phyloP scores from a whole-genome alignment of 2,888 invertebrate genomes.

The Chrysina gloriosa region DNA sequence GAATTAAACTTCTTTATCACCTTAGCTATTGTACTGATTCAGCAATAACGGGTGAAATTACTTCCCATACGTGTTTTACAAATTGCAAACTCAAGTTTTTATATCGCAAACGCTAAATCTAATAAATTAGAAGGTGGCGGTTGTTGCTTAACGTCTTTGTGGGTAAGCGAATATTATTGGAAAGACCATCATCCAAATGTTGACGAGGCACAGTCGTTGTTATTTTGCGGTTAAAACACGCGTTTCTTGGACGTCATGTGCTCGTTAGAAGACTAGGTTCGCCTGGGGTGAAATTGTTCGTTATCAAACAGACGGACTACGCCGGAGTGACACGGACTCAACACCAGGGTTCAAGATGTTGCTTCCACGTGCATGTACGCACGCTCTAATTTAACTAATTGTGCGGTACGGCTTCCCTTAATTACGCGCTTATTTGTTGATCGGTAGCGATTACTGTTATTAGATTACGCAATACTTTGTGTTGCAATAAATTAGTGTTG shows the following conservation, averaged over 20 bases:
- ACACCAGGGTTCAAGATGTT: constrained; percentile 42
- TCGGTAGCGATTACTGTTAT: constrained; percentile 29
- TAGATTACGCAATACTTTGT: constrained; percentile 6
- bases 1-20: too few relatives aligned
- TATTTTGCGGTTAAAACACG: constrained; percentile 34
- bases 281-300: constrained; percentile 39
- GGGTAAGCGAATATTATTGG: constrained; percentile 22
- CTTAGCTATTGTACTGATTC: too few relatives aligned
- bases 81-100: background rate
- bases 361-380: constrained; percentile 40
- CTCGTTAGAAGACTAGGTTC: constrained; percentile 32
- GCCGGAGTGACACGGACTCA: constrained; percentile 46
- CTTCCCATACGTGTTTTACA: too few relatives aligned
- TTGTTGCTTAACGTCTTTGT: constrained; percentile 29
- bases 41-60: too few relatives aligned
- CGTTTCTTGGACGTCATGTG: constrained; percentile 37
- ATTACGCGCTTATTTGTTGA: constrained; percentile 31
- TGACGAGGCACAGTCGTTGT: constrained; percentile 20
- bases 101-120: constrained; percentile 12
- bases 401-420: constrained; percentile 30
- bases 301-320: constrained; percentile 48
- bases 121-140: constrained; percentile 17
- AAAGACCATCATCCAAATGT: constrained; percentile 35
- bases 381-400: constrained; percentile 35
- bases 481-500: background rate